phyloP scores from a whole-genome alignment of 2,888 invertebrate genomes.

The Marasmarcha lunaedactyla region DNA sequence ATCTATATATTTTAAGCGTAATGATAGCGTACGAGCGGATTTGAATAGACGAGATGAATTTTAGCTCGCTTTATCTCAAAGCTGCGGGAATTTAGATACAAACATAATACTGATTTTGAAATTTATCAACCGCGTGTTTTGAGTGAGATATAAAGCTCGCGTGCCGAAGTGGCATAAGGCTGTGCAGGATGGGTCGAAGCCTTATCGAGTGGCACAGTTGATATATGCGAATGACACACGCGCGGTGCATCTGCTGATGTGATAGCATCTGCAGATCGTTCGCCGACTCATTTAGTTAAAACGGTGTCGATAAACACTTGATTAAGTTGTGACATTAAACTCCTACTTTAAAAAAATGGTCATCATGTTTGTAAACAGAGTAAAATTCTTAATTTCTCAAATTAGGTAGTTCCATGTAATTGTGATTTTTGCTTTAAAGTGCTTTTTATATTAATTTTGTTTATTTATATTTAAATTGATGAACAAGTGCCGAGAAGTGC shows the following conservation, averaged over 20 bases:
- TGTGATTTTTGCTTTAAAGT: no score
- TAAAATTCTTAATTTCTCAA: no score
- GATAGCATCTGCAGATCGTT: neutral
- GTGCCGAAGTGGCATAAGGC: conserved; percentile 13
- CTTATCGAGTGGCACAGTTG: neutral
- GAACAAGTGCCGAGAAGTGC: no score
- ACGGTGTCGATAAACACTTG: no score
- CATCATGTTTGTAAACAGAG: no score
- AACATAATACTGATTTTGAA: no score
- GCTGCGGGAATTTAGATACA: neutral
- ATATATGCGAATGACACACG: conserved; percentile 22
- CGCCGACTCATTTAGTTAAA: neutral
- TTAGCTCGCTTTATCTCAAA: conserved; percentile 14
- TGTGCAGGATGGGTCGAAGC: conserved; percentile 10
- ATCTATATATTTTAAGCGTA: conserved; percentile 33
- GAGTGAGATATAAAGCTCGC: conserved; percentile 5
- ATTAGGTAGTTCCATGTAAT: no score
- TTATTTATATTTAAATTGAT: no score
- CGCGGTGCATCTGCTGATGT: conserved; percentile 23
- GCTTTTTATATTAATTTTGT: no score
- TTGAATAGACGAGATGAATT: conserved; percentile 26
- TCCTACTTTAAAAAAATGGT: no score
- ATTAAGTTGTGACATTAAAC: no score
- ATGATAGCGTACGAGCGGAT: conserved; percentile 23
- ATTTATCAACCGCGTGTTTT: no score